A percentile compares a stretch with the other conserved stretches of the same genome.
phyloP scores from a whole-genome alignment of 1,140 invertebrate species.

The Dolichoris vasculosae region DNA sequence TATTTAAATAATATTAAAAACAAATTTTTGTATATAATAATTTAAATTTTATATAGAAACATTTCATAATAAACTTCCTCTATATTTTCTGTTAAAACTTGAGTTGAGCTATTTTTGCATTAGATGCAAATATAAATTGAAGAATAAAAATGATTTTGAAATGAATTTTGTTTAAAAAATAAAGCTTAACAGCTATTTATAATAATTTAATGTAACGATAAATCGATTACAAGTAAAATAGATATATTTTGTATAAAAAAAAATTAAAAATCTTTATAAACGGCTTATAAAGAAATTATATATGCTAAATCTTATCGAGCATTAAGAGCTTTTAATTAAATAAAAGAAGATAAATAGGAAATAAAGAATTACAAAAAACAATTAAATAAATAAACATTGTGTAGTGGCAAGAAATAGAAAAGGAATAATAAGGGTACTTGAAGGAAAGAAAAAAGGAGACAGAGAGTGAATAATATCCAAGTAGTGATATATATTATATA shows the following conservation, averaged over 20 bases:
- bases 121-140: not conserved
- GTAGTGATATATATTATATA: not conserved
- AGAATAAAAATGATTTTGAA: not conserved
- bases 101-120: not conserved
- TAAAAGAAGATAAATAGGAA: not conserved
- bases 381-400: not conserved
- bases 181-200: too few species aligned
- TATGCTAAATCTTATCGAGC: not conserved
- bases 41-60: too few species aligned
- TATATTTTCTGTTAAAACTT: too few species aligned
- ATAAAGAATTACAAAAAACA: not conserved
- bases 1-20: too few species aligned
- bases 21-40: too few species aligned
- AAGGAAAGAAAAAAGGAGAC: not conserved
- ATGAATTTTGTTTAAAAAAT: not conserved
- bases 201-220: too few species aligned
- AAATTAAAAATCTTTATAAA: too few species aligned
- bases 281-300: not conserved
- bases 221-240: too few species aligned
- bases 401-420: not conserved
- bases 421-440: not conserved
- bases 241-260: too few species aligned
- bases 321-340: slow-evolving; percentile 6
- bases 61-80: too few species aligned
- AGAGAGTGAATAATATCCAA: not conserved